Conservation (phyloP, 1,140 invertebrate genomes). For the Zaprionus davidi region DNA sequence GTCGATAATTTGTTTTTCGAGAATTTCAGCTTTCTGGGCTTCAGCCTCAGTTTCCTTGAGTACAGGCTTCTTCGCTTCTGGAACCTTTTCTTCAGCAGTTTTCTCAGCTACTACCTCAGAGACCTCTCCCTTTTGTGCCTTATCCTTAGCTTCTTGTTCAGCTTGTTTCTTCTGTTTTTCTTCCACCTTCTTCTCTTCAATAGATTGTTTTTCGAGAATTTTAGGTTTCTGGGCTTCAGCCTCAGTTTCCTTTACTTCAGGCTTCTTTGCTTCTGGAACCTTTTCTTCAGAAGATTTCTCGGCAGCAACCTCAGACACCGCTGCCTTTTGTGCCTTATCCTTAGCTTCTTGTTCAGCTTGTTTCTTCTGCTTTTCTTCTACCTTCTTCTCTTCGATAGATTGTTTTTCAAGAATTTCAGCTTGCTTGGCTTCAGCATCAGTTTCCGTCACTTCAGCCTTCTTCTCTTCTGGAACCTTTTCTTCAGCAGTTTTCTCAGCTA, state of each 20-base stretch:
- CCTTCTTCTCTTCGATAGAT: slow-evolving; percentile 14
- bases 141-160: slow-evolving; percentile 17
- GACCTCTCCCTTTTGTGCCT: slow-evolving; percentile 43
- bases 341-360: slow-evolving; percentile 10
- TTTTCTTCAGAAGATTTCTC: slow-evolving; percentile 38
- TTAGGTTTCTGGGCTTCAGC: slow-evolving; percentile 49
- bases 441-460: no score
- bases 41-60: slow-evolving; percentile 25
- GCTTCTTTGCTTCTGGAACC: slow-evolving; percentile 3
- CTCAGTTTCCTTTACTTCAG: slow-evolving; percentile 11
- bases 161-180: slow-evolving; percentile 29
- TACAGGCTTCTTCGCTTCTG: slow-evolving; percentile 15
- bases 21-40: slow-evolving; percentile 46
- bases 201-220: slow-evolving; percentile 35
- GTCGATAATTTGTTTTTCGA: slow-evolving; percentile 34
- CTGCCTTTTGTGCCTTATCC: slow-evolving; percentile 29
- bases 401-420: no score
- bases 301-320: slow-evolving; percentile 46
- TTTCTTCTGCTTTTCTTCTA: slow-evolving; percentile 23
- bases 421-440: no score
- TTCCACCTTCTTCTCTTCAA: slow-evolving; percentile 28
- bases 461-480: no score
- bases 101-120: slow-evolving; percentile 36
- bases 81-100: slow-evolving; percentile 19
- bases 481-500: no score